Conservation (phyloP, 37 sponge, comb jelly and placozoan genomes). For the Cliona cf. orientalis region DNA sequence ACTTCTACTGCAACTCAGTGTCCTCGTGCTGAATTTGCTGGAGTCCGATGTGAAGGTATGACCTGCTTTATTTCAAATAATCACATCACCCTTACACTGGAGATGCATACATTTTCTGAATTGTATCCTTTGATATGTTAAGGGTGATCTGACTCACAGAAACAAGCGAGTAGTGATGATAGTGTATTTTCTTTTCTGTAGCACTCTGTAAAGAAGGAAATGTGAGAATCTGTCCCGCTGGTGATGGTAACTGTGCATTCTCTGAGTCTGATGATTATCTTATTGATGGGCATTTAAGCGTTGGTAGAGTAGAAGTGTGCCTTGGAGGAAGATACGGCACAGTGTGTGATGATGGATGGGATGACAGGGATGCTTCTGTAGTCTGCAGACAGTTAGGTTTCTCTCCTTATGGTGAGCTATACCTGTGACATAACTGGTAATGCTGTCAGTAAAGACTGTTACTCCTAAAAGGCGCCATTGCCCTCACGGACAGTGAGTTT, state of each 20-base stretch:
- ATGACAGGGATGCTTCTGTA: slow-evolving; percentile 30
- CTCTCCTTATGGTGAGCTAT: slow-evolving; percentile 48
- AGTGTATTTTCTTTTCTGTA: neutral
- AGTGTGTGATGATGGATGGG: slow-evolving; percentile 46
- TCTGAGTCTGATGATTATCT: neutral
- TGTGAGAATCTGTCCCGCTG: slow-evolving; percentile 9
- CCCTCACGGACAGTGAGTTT: slow-evolving; percentile 5
- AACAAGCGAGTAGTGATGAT: no score
- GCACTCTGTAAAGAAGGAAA: slow-evolving; percentile 22
- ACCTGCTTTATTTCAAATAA: neutral
- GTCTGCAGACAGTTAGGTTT: slow-evolving; percentile 46
- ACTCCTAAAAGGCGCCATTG: neutral
- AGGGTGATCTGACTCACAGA: no score
- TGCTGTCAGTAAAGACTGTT: neutral
- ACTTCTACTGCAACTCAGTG: slow-evolving; percentile 18
- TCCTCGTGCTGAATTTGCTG: slow-evolving; percentile 31
- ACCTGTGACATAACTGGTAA: neutral
- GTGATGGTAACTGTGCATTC: neutral
- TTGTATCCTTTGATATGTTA: no score
- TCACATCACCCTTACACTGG: neutral
- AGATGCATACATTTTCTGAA: no score
- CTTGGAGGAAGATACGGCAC: slow-evolving; percentile 30
- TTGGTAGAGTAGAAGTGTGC: slow-evolving; percentile 58
- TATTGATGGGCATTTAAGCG: slow-evolving; percentile 28
- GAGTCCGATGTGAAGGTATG: slow-evolving; percentile 44